These are phyloP conservation scores for Bombus terrestris DNA, from an alignment of 1,140 invertebrate species.

Conservation along the genomic window DNA sequence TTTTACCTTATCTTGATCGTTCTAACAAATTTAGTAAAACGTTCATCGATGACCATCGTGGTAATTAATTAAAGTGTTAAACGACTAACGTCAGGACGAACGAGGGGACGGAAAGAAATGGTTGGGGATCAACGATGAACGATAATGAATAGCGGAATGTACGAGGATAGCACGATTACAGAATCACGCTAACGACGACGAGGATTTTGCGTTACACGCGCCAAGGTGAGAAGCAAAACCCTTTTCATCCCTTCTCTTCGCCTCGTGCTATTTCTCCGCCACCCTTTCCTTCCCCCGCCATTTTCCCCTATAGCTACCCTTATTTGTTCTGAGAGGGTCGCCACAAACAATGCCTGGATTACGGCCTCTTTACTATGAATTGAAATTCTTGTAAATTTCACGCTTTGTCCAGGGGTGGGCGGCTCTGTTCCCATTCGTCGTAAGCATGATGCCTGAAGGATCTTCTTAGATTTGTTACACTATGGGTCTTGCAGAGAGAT, in stretches of 20 bases:
- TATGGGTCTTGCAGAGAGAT: background rate
- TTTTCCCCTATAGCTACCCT: background rate
- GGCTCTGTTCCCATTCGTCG: background rate
- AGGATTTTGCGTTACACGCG: slow-evolving; percentile 33
- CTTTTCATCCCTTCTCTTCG: slow-evolving; percentile 10
- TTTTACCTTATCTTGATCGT: no score
- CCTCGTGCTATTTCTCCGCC: background rate
- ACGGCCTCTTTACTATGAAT: slow-evolving; percentile 45
- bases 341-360: slow-evolving; percentile 39
- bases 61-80: background rate
- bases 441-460: background rate
- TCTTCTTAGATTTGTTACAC: background rate
- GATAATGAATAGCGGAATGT: slow-evolving; percentile 25
- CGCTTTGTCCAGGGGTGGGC: slow-evolving; percentile 1
- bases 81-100: background rate
- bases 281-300: no score
- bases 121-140: background rate
- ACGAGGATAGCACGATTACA: slow-evolving; percentile 21
- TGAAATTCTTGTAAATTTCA: slow-evolving; percentile 51
- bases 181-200: slow-evolving; percentile 36
- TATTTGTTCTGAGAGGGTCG: slow-evolving; percentile 38
- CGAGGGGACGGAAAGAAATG: background rate
- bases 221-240: slow-evolving; percentile 29
- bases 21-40: no score
- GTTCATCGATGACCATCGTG: no score